These are phyloP conservation scores for Ips nitidus DNA, from an alignment of 1,140 invertebrate genomes.

Conservation along the genomic window DNA sequence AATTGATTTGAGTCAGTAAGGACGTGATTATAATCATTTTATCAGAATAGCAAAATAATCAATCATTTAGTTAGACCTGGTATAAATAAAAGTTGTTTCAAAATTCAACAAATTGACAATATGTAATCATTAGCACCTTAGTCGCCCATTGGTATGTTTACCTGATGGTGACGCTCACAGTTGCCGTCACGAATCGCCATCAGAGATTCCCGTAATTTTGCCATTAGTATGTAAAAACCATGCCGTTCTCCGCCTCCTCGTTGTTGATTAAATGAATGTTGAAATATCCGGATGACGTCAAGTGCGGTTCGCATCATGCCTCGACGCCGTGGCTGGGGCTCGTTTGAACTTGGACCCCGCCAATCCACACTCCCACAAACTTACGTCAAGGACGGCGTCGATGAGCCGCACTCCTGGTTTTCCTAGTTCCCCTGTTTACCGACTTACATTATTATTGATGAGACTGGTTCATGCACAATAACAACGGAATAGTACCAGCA, in stretches of 20 bases:
- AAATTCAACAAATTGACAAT: too few species aligned
- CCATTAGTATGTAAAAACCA: neutral
- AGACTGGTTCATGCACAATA: too few species aligned
- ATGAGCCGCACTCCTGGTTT: neutral
- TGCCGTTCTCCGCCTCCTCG: neutral
- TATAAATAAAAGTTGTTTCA: too few species aligned
- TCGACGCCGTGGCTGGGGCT: conserved; percentile 8
- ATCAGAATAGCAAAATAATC: too few species aligned
- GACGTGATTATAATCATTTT: too few species aligned
- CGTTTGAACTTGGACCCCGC: conserved; percentile 13
- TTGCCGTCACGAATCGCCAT: neutral
- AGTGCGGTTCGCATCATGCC: conserved; percentile 1
- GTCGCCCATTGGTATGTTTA: neutral
- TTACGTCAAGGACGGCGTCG: conserved; percentile 7
- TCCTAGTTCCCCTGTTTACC: too few species aligned
- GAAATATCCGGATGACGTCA: conserved; percentile 9
- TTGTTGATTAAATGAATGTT: neutral
- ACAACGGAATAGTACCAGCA: too few species aligned
- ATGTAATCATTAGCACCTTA: neutral
- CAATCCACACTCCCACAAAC: conserved; percentile 10
- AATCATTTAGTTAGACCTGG: too few species aligned
- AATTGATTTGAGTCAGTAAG: too few species aligned
- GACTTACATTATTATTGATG: too few species aligned
- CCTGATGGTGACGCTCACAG: neutral
- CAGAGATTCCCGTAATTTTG: neutral